Evolutionary conservation across 2,888 invertebrate genomes (phyloP), one percentile per base, ranked within the genome.

Genomic region (Heliconius cydno): DNA sequence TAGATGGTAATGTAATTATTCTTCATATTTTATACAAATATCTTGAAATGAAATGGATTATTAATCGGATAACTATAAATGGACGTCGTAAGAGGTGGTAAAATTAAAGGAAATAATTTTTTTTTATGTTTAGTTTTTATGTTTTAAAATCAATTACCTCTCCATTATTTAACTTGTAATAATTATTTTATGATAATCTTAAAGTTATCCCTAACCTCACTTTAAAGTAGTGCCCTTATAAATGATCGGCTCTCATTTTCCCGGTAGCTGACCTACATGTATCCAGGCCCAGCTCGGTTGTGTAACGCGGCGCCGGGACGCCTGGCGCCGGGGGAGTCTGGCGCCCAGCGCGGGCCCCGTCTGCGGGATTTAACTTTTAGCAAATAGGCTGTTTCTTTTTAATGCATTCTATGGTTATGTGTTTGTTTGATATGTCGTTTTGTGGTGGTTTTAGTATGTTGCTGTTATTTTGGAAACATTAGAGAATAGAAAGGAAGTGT

Each of bases 261-360:
- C 78, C 68, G 68, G 74, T 72, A 65, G 70, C 38, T 38, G 79
- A 79, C 76, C 76, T 66, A 67, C 60, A 78, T 82, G 76, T 77
- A 71, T 74, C 77, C 79, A 72, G 79, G 79, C 82, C 81, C 88
- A 85, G 86, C 28, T 30, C 28, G 65, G 89, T 93, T 93, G 92
- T 90, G 86, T 92, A 93, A 84, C 89, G 90, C 92, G 96, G 95
- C 95, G 95, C 95, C 96, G 90, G 92, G 85, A 92, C 89, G 95
- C 88, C 95, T 94, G 96, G 96, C 96, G 95, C 87, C 85, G 84
- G 86, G 86, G 86, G 83, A 81, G 78, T 80, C 68, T 88, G 90
- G 89, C 92, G 92, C 92, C 92, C 93, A 88, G 86, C 88, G 81
- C 83, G 90, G 88, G 86, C 83, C 88, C 83, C 82, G 78, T 73